Percentiles rank a stretch among this genome's conserved stretches.
These are phyloP conservation scores for Pteruthius melanotis DNA, from an alignment of 2,113 vertebrate genomes.

Conservation along the genomic window DNA sequence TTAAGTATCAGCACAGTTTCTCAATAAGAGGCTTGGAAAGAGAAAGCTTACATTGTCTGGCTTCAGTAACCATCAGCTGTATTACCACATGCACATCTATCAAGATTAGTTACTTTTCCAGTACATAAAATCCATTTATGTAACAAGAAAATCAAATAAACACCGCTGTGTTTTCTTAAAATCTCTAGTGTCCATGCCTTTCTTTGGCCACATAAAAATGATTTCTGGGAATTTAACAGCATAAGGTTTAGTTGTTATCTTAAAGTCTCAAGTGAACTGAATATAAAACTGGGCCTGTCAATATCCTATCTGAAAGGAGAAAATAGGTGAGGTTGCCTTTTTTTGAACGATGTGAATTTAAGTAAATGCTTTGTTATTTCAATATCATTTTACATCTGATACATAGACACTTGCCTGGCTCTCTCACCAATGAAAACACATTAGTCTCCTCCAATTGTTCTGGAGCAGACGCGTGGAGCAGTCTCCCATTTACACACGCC, in stretches of 20 bases:
- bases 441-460: not conserved
- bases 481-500: not conserved
- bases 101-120: constrained; percentile 79
- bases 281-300: constrained; percentile 1
- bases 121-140: constrained; percentile 80
- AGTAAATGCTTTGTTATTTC: constrained; percentile 38
- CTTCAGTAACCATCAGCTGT: constrained; percentile 68
- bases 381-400: constrained; percentile 21
- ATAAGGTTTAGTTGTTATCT: constrained; percentile 24
- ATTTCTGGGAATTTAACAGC: constrained; percentile 65
- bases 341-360: not conserved
- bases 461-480: not conserved
- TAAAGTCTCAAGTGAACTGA: constrained; percentile 43
- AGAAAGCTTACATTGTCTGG: constrained; percentile 72
- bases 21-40: constrained; percentile 71
- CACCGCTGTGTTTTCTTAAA: constrained; percentile 67
- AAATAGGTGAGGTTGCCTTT: constrained; percentile 23
- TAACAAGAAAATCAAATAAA: constrained; percentile 80
- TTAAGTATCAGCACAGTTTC: constrained; percentile 73
- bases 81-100: constrained; percentile 74
- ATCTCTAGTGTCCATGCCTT: constrained; percentile 62
- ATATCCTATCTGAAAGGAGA: not conserved
- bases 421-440: not conserved
- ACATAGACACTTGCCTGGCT: not conserved
- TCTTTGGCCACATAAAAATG: constrained; percentile 72